These are phyloP conservation scores for Muscicapa adusta DNA, from an alignment of 2,113 vertebrate genomes.

Conservation along the genomic window DNA sequence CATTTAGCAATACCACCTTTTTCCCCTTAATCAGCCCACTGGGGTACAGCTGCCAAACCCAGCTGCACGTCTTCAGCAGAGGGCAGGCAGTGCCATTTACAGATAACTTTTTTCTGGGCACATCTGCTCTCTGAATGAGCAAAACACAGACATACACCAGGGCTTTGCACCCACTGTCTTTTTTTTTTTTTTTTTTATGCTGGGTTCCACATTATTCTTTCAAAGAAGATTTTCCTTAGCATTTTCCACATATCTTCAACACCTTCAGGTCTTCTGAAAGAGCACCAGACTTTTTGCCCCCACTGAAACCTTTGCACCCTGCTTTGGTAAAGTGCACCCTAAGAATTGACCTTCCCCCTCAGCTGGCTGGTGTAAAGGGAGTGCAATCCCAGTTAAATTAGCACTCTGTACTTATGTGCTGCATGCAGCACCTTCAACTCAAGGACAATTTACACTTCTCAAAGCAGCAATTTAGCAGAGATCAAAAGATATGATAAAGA, in stretches of 20 bases:
- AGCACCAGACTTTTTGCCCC: not conserved
- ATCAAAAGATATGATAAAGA: conserved; percentile 37
- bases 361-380: not conserved
- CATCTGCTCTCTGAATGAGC: accelerated
- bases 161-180: not conserved
- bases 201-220: not conserved
- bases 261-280: not conserved
- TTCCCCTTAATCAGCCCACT: not conserved
- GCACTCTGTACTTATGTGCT: not conserved
- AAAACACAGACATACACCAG: not conserved
- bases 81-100: not conserved
- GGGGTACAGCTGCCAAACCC: not conserved
- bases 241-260: not conserved
- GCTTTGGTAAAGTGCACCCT: not conserved
- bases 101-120: not conserved
- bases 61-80: not conserved
- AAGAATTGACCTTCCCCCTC: not conserved
- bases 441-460: not conserved
- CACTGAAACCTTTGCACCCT: not conserved
- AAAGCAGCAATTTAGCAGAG: not conserved
- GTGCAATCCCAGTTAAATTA: not conserved
- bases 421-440: not conserved
- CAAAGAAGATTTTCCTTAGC: not conserved
- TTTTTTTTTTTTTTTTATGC: not conserved
- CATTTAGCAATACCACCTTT: not conserved